These are phyloP conservation scores for Enteromius trimaculatus DNA, from an alignment of 2,797 vertebrate species.

Conservation along the genomic window DNA sequence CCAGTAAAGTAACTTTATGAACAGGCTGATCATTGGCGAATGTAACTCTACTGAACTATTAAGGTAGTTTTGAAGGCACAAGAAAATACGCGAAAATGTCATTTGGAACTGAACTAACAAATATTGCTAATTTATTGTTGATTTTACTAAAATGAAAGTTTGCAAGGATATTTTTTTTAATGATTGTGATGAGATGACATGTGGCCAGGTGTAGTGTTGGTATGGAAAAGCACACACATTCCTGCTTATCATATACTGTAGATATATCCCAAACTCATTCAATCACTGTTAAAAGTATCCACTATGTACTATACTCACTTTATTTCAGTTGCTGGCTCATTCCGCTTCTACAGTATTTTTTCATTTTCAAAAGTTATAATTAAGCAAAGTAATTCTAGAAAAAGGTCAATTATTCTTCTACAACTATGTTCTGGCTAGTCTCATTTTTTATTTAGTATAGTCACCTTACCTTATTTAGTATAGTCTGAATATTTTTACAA, in stretches of 20 bases:
- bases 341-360: neutral
- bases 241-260: neutral
- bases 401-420: neutral
- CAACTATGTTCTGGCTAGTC: neutral
- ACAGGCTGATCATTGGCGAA: slow-evolving; percentile 22
- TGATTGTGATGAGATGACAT: neutral
- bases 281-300: neutral
- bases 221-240: neutral
- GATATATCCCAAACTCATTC: neutral
- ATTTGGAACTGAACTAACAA: neutral
- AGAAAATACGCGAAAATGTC: neutral
- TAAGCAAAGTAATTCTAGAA: slow-evolving; percentile 2
- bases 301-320: slow-evolving; percentile 22
- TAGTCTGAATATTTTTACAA: neutral
- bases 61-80: slow-evolving; percentile 17
- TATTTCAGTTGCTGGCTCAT: slow-evolving; percentile 2
- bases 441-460: neutral
- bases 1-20: neutral
- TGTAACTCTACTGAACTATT: neutral
- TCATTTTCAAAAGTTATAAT: neutral
- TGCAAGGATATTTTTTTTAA: neutral
- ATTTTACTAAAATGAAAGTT: neutral
- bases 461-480: neutral
- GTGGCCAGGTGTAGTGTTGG: neutral
- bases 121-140: neutral